A percentile compares a stretch with the other conserved stretches of the same genome.
Conservation (phyloP, 2,797 vertebrate genomes). For the Rhynchonycteris naso region DNA sequence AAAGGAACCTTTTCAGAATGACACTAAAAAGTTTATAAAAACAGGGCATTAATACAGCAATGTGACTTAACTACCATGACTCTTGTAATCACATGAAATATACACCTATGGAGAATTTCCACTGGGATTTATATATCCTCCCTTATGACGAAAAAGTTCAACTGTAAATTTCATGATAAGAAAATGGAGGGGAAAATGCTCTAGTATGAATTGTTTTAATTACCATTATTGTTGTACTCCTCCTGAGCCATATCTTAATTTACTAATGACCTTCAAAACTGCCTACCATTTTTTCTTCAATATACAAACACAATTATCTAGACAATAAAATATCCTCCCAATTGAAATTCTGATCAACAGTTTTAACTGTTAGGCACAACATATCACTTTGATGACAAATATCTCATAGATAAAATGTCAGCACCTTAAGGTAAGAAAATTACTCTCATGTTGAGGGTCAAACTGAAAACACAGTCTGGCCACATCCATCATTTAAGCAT, state of each 20-base stretch:
- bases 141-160: constrained; percentile 44
- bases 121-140: constrained; percentile 23
- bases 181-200: constrained; percentile 49
- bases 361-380: constrained; percentile 49
- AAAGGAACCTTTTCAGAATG: constrained; percentile 59
- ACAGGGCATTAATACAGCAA: constrained; percentile 56
- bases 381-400: constrained; percentile 43
- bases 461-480: background rate
- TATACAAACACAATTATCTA: constrained; percentile 59
- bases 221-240: constrained; percentile 3
- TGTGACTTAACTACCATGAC: constrained; percentile 66
- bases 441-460: background rate
- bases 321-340: constrained; percentile 62
- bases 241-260: background rate
- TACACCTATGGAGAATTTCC: constrained; percentile 52
- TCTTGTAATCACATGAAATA: constrained; percentile 60
- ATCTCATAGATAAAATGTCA: constrained; percentile 36
- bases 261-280: constrained; percentile 45
- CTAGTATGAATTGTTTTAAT: constrained; percentile 12
- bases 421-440: constrained; percentile 56
- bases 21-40: constrained; percentile 55
- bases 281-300: constrained; percentile 26
- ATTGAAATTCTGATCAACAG: constrained; percentile 42
- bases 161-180: constrained; percentile 39
- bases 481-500: background rate